phyloP scores from a whole-genome alignment of 2,113 vertebrate species.

The Syngnathus floridae region DNA sequence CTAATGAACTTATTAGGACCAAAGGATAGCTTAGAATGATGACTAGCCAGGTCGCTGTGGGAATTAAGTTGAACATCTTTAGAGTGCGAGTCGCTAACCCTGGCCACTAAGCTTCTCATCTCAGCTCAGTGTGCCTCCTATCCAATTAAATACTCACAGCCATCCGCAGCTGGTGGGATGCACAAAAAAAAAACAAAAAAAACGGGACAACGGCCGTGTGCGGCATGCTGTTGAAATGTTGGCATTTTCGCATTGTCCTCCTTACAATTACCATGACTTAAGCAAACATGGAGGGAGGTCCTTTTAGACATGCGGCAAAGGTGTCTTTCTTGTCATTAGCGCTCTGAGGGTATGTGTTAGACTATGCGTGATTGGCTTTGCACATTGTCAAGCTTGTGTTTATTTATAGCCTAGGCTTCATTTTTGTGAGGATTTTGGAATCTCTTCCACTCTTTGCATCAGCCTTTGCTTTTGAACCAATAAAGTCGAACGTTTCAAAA shows the following conservation, averaged over 20 bases:
- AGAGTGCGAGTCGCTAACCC: slow-evolving; percentile 56
- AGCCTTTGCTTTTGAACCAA: slow-evolving; percentile 26
- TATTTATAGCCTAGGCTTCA: slow-evolving; percentile 22
- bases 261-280: slow-evolving; percentile 52
- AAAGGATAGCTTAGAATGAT: slow-evolving; percentile 42
- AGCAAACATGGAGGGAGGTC: slow-evolving; percentile 20
- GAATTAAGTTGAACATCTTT: slow-evolving; percentile 57
- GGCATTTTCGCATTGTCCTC: slow-evolving; percentile 47
- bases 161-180: slow-evolving; percentile 29
- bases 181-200: neutral
- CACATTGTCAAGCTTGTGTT: slow-evolving; percentile 6
- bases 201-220: slow-evolving; percentile 36
- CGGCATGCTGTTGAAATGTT: slow-evolving; percentile 47
- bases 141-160: slow-evolving; percentile 65
- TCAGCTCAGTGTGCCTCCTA: slow-evolving; percentile 45
- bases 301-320: slow-evolving; percentile 8
- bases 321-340: neutral
- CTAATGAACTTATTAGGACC: slow-evolving; percentile 62
- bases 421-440: slow-evolving; percentile 41
- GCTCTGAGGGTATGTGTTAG: slow-evolving; percentile 7
- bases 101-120: slow-evolving; percentile 58
- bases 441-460: neutral
- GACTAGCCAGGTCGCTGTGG: slow-evolving; percentile 42
- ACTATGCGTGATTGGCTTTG: slow-evolving; percentile 15
- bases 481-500: too few relatives aligned